A percentile compares a stretch with the other conserved stretches of the same genome.
phyloP scores from a whole-genome alignment of 2,888 invertebrate species.

The Atherix ibis region DNA sequence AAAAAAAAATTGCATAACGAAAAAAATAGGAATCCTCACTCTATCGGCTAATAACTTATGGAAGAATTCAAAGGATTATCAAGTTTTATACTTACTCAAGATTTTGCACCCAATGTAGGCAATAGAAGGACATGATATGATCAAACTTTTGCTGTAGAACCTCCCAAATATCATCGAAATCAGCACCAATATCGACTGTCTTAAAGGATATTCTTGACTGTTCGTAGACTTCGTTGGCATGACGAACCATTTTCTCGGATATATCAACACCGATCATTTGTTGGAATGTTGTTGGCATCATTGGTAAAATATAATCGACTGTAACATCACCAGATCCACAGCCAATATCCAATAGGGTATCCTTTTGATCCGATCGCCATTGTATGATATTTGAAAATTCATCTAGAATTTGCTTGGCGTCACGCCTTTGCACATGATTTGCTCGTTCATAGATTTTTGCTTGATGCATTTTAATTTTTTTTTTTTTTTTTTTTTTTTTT shows the following conservation, averaged over 20 bases:
- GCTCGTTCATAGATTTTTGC: slow-evolving; percentile 51
- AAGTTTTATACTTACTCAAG: slow-evolving; percentile 44
- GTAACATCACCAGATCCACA: slow-evolving; percentile 59
- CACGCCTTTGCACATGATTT: slow-evolving; percentile 51
- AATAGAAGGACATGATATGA: slow-evolving; percentile 61
- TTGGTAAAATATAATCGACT: slow-evolving; percentile 43
- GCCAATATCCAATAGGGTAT: slow-evolving; percentile 51
- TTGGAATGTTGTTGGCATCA: slow-evolving; percentile 39
- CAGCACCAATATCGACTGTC: slow-evolving; percentile 38
- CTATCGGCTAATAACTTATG: too few relatives aligned
- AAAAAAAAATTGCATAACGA: not conserved
- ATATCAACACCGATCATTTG: slow-evolving; percentile 50
- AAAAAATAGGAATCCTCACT: too few relatives aligned
- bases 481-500: too few relatives aligned
- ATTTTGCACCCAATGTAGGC: slow-evolving; percentile 63
- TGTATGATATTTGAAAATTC: slow-evolving; percentile 42
- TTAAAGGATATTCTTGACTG: slow-evolving; percentile 35
- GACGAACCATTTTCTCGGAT: slow-evolving; percentile 52
- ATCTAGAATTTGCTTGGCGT: slow-evolving; percentile 45
- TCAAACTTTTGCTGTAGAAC: slow-evolving; percentile 38
- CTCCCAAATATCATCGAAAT: slow-evolving; percentile 27
- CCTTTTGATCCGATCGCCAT: slow-evolving; percentile 37
- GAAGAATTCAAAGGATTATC: too few relatives aligned
- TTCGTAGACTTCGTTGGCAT: slow-evolving; percentile 40
- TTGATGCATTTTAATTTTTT: slow-evolving; percentile 39